Conservation (phyloP, 2,113 vertebrate species). For the Corynorhinus townsendii region DNA sequence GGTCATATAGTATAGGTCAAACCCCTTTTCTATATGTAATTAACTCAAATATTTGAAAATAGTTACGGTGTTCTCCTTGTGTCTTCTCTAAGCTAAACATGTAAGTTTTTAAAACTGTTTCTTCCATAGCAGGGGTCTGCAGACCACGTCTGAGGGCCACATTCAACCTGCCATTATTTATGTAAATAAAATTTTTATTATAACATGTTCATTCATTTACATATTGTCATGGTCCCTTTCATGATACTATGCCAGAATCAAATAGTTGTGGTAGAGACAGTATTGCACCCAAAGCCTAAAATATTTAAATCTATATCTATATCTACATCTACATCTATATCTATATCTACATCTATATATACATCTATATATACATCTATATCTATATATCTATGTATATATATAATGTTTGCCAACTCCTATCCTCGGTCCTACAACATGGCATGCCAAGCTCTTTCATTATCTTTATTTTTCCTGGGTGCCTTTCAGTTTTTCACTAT, state of each 20-base stretch:
- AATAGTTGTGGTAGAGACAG: background rate
- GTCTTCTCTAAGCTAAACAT: background rate
- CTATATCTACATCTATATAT: too few species aligned
- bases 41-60: constrained; percentile 29
- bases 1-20: background rate
- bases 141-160: background rate
- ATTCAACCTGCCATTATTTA: background rate
- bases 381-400: too few species aligned
- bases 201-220: background rate
- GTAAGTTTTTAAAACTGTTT: background rate
- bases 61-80: background rate
- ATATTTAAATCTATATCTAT: background rate
- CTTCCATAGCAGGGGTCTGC: background rate
- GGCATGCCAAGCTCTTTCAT: background rate
- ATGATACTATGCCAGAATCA: background rate
- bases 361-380: too few species aligned
- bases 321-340: too few species aligned
- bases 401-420: background rate
- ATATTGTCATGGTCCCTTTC: background rate
- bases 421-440: background rate
- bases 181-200: background rate
- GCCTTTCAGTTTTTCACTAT: background rate
- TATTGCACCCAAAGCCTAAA: background rate
- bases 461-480: background rate
- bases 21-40: background rate